These are phyloP conservation scores for Morone chrysops DNA, from an alignment of 2,113 vertebrate genomes.

Conservation along the genomic window DNA sequence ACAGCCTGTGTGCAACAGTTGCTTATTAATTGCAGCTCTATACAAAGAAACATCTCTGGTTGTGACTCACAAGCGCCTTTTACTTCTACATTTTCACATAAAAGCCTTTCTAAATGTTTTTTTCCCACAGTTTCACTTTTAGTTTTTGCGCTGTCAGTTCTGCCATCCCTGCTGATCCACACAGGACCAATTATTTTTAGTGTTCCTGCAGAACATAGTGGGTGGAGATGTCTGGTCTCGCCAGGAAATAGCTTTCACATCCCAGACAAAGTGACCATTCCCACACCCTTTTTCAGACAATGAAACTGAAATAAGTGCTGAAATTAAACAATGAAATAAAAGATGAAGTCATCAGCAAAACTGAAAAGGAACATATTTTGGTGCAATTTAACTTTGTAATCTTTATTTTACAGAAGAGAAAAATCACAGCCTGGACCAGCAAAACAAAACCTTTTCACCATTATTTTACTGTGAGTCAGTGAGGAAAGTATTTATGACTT, in stretches of 20 bases:
- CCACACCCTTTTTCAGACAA: slow-evolving; percentile 55
- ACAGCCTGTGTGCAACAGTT: neutral
- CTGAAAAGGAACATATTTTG: neutral
- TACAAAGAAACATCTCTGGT: slow-evolving; percentile 17
- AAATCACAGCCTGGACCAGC: neutral
- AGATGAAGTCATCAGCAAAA: slow-evolving; percentile 1
- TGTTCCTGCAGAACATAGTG: slow-evolving; percentile 66
- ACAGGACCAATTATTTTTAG: slow-evolving; percentile 69
- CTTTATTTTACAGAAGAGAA: neutral
- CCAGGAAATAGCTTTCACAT: slow-evolving; percentile 75
- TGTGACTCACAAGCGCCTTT: neutral
- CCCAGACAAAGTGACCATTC: slow-evolving; percentile 56
- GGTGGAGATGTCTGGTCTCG: slow-evolving; percentile 71
- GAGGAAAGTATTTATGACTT: slow-evolving; percentile 57
- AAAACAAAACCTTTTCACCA: neutral
- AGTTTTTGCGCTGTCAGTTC: slow-evolving; percentile 34
- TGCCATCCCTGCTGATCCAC: slow-evolving; percentile 34
- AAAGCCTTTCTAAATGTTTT: slow-evolving; percentile 35
- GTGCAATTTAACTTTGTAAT: neutral
- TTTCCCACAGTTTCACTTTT: slow-evolving; percentile 40
- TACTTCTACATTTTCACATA: slow-evolving; percentile 10
- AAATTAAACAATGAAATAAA: slow-evolving; percentile 32
- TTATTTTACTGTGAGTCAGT: slow-evolving; percentile 15
- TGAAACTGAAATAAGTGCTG: slow-evolving; percentile 29
- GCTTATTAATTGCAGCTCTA: slow-evolving; percentile 40